phyloP scores from a whole-genome alignment of 1,140 invertebrate species.

The Macrostomum lignano region DNA sequence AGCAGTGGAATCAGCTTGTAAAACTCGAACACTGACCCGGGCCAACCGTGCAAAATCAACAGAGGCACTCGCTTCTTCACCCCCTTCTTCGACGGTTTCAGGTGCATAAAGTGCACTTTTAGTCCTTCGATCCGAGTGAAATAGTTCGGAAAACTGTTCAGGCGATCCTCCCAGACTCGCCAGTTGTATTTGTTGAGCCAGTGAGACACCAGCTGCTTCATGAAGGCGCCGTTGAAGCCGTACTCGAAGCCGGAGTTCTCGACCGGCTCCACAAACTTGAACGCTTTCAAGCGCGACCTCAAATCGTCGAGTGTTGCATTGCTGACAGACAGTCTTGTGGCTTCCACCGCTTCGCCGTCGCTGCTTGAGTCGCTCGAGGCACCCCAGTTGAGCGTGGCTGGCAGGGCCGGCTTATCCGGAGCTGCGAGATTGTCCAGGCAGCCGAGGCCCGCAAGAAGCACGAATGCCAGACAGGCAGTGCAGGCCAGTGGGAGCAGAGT shows the following conservation, averaged over 20 bases:
- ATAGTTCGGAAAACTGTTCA: conserved; percentile 45
- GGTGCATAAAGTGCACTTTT: conserved; percentile 35
- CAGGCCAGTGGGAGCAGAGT: too few relatives aligned
- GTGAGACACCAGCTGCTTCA: conserved; percentile 36
- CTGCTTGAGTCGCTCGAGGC: too few relatives aligned
- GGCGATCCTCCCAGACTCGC: conserved; percentile 33
- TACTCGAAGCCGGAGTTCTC: conserved; percentile 5
- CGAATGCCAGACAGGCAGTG: too few relatives aligned
- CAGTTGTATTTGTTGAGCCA: conserved; percentile 47
- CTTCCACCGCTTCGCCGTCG: too few relatives aligned
- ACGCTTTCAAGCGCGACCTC: too few relatives aligned
- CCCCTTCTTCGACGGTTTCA: conserved; percentile 26
- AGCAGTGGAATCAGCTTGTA: conserved; percentile 45
- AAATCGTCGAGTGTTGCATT: too few relatives aligned
- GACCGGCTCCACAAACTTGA: too few relatives aligned
- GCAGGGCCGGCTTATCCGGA: too few relatives aligned
- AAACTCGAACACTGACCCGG: conserved; percentile 55
- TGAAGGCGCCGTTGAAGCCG: conserved; percentile 7
- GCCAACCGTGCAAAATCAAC: conserved; percentile 59
- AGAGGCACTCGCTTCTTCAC: conserved; percentile 32
- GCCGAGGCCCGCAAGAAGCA: too few relatives aligned
- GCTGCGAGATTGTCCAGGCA: too few relatives aligned
- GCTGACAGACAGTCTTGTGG: too few relatives aligned
- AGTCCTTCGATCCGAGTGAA: conserved; percentile 38
- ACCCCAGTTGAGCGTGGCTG: too few relatives aligned